Conservation (phyloP, 2,113 vertebrate species). For the Phaethon lepturus region DNA sequence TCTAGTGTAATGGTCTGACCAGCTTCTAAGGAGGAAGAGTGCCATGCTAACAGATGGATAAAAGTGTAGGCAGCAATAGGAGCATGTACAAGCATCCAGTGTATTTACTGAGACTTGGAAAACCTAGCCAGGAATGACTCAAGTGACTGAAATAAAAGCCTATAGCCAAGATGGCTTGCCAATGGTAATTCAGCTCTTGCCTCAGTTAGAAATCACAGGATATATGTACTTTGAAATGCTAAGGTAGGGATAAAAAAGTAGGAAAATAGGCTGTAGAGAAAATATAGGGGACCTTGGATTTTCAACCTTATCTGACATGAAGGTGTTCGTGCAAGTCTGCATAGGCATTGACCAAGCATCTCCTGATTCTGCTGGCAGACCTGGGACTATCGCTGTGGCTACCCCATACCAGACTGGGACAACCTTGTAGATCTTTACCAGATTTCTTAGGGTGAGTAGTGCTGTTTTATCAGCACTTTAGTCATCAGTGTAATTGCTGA, state of each 20-base stretch:
- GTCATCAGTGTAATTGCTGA: constrained; percentile 37
- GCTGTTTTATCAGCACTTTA: constrained; percentile 30
- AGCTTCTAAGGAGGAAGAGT: constrained; percentile 48
- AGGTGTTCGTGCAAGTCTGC: not conserved
- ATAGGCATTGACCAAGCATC: not conserved
- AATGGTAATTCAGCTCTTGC: not conserved
- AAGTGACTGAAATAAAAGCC: constrained; percentile 51
- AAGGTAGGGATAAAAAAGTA: not conserved
- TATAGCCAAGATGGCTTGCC: not conserved
- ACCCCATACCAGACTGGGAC: not conserved
- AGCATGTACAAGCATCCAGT: constrained; percentile 34
- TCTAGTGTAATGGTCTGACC: not conserved
- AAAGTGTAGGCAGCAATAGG: constrained; percentile 56
- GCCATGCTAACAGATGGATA: constrained; percentile 65
- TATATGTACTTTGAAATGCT: not conserved
- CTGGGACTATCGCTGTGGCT: not conserved
- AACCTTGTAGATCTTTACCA: constrained; percentile 16
- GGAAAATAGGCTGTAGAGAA: not conserved
- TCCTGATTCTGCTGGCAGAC: not conserved
- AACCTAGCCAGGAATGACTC: constrained; percentile 38
- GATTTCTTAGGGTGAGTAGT: not conserved
- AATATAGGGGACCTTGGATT: not conserved
- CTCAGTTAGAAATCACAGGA: constrained; percentile 4
- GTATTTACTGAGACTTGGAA: constrained; percentile 40
- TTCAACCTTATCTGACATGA: not conserved